A percentile compares a stretch with the other conserved stretches of the same genome.
Conservation (phyloP, 2,888 invertebrate species). For the Chironomus riparius region DNA sequence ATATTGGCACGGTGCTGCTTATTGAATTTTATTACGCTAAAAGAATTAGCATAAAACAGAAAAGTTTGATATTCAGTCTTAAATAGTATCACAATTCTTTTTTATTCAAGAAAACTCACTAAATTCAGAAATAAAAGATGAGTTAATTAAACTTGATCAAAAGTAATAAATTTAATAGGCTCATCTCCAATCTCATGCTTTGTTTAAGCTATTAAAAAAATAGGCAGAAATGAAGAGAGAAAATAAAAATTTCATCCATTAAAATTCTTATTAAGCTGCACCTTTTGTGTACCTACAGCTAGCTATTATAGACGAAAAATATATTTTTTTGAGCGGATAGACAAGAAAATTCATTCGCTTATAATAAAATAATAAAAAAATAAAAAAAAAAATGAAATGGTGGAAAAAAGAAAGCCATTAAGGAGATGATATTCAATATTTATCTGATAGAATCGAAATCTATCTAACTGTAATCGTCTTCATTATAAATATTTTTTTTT, state of each 20-base stretch:
- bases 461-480: not conserved
- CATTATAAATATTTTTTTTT: not conserved
- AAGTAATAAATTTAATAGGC: too few species aligned
- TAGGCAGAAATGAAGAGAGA: not conserved
- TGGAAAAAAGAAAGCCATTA: not conserved
- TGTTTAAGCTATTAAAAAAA: too few species aligned
- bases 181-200: too few species aligned
- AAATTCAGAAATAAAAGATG: too few species aligned
- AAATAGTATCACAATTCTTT: too few species aligned
- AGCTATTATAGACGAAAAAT: not conserved
- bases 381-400: not conserved
- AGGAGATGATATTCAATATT: not conserved
- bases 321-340: not conserved
- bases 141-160: too few species aligned
- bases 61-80: too few species aligned
- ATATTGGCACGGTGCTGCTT: too few species aligned
- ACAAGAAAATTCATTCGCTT: too few species aligned
- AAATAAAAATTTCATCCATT: not conserved
- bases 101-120: too few species aligned
- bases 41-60: too few species aligned
- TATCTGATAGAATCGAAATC: not conserved
- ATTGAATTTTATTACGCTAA: too few species aligned
- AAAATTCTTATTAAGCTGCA: not conserved
- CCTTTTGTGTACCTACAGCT: not conserved
- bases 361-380: not conserved